Evolutionary conservation across 2,888 invertebrate species (phyloP).

Genomic region (Argyresthia albistria): DNA sequence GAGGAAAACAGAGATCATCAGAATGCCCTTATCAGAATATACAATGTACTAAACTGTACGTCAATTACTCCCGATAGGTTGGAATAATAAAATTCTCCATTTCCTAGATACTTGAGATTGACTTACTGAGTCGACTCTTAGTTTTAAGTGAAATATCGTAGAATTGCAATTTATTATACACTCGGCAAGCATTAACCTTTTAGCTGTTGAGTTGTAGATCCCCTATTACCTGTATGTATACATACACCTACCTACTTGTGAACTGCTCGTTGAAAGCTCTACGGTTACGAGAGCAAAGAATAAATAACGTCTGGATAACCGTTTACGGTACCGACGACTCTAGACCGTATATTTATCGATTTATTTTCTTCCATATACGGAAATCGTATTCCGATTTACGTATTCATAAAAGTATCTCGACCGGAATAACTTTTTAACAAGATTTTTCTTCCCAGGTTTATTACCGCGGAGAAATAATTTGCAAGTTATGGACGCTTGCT

Average conservation of each 20-base stretch:
- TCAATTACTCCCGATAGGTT: background rate
- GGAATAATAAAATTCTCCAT: background rate
- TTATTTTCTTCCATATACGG: background rate
- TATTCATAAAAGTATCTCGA: background rate
- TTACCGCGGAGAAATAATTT: background rate
- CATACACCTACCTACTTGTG: background rate
- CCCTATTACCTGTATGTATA: no score
- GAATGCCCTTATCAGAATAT: no score
- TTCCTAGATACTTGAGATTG: background rate
- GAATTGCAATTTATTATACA: background rate
- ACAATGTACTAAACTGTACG: no score
- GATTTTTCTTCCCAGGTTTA: background rate
- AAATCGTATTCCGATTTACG: background rate
- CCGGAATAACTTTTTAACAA: background rate
- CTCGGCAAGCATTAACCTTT: background rate
- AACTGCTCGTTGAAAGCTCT: constrained; percentile 48
- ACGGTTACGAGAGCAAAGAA: constrained; percentile 55
- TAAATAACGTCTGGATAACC: constrained; percentile 51
- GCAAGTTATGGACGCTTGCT: background rate
- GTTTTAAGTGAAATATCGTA: background rate
- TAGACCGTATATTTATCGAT: background rate
- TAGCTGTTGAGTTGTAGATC: no score
- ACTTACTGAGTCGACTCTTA: background rate
- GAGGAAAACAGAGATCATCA: no score
- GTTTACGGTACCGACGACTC: constrained; percentile 31